Percentiles rank a stretch among this genome's conserved stretches.
Evolutionary conservation across 2,797 vertebrate species (phyloP).

Genomic region (Apogon talboti): DNA sequence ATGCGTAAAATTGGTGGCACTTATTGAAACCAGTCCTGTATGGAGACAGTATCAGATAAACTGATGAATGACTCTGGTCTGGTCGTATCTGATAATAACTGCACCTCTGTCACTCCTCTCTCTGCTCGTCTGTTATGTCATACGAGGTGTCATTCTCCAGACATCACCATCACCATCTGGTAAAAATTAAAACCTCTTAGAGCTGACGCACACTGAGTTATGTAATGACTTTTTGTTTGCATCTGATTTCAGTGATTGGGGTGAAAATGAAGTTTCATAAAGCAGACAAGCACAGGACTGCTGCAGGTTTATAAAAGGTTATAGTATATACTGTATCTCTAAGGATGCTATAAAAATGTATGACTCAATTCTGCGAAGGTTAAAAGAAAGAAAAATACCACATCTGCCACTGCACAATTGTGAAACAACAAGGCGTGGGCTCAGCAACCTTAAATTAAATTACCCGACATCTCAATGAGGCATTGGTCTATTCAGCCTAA

Average conservation of each 20-base stretch:
- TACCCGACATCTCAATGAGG: slow-evolving; percentile 23
- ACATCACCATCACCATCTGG: slow-evolving; percentile 19
- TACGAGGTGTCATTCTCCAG: slow-evolving; percentile 7
- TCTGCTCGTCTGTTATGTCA: neutral
- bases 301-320: neutral
- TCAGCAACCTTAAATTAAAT: slow-evolving; percentile 24
- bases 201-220: neutral
- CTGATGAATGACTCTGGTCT: neutral
- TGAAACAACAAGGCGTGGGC: slow-evolving; percentile 19
- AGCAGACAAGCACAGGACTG: neutral
- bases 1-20: slow-evolving; percentile 12
- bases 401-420: slow-evolving; percentile 16
- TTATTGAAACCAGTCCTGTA: slow-evolving; percentile 5
- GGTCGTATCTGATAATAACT: neutral
- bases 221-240: slow-evolving; percentile 7
- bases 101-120: too few species aligned
- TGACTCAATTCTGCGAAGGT: neutral
- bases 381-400: slow-evolving; percentile 22
- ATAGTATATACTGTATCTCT: too few species aligned
- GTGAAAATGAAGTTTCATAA: neutral
- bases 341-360: neutral
- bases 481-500: slow-evolving; percentile 27
- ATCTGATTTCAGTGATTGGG: neutral
- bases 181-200: slow-evolving; percentile 6
- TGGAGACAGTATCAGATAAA: neutral